Evolutionary conservation across 2,113 vertebrate genomes (phyloP).

Genomic region (Urocolius indicus): DNA sequence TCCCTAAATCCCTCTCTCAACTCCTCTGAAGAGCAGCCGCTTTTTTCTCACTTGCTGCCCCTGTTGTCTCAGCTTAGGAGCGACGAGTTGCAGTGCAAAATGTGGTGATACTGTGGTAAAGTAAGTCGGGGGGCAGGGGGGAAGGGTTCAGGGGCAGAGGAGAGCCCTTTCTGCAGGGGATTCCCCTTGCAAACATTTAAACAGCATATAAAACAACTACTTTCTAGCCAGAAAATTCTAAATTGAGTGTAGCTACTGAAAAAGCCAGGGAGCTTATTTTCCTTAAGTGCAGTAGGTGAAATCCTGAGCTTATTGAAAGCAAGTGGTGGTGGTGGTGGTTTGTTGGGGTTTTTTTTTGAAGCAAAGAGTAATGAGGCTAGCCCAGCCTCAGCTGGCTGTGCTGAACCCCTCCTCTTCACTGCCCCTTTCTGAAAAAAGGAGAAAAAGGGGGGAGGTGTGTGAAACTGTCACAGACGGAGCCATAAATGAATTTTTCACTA

Average conservation of each 20-base stretch:
- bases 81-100: background rate
- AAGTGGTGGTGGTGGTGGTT: background rate
- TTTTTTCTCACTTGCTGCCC: background rate
- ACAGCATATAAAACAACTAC: background rate
- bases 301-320: background rate
- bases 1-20: background rate
- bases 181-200: background rate
- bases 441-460: no score
- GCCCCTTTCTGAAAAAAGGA: no score
- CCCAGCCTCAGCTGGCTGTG: background rate
- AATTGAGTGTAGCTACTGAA: no score
- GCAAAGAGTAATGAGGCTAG: background rate
- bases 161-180: background rate
- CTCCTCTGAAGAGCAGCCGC: background rate
- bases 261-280: background rate
- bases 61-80: background rate
- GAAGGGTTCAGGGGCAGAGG: no score
- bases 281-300: background rate
- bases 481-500: background rate
- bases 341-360: no score
- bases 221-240: background rate
- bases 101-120: background rate
- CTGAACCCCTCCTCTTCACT: background rate
- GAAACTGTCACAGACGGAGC: background rate
- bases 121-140: fast-evolving